These are phyloP conservation scores for Callospermophilus lateralis DNA, from an alignment of 2,113 vertebrate genomes.

Conservation along the genomic window DNA sequence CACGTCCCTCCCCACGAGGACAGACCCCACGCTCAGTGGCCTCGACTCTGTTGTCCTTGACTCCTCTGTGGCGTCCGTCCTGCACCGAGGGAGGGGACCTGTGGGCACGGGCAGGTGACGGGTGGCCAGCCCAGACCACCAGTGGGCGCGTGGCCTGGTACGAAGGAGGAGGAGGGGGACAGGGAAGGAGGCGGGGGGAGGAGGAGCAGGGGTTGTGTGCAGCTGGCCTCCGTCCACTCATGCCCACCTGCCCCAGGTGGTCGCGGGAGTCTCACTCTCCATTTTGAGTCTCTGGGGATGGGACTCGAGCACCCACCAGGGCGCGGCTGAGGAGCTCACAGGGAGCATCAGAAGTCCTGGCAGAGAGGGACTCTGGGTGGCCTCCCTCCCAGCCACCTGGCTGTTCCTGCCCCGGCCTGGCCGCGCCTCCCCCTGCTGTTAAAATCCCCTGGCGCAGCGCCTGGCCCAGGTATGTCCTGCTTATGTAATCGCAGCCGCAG, in stretches of 20 bases:
- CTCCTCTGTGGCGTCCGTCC: too few species aligned
- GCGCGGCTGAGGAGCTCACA: background rate
- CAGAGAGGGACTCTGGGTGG: background rate
- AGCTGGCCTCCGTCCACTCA: too few species aligned
- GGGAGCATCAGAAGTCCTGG: background rate
- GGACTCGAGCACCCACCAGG: too few species aligned
- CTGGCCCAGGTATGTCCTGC: constrained; percentile 84
- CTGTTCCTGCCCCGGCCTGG: background rate
- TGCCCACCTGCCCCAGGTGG: too few species aligned
- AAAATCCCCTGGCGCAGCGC: constrained; percentile 64
- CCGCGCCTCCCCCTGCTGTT: background rate
- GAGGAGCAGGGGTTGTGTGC: background rate
- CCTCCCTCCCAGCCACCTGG: background rate
- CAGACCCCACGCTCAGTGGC: too few species aligned
- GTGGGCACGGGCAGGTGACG: too few species aligned
- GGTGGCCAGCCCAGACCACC: rapidly evolving
- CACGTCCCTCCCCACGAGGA: rapidly evolving
- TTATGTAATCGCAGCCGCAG: constrained; percentile 84
- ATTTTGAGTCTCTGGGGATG: too few species aligned
- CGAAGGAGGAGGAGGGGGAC: too few species aligned
- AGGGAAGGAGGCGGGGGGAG: too few species aligned
- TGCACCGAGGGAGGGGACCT: too few species aligned
- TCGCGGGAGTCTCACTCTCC: background rate
- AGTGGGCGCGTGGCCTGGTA: too few species aligned
- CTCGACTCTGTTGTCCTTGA: rapidly evolving